Percentiles rank a stretch among this genome's conserved stretches.
Conservation (phyloP, 2,113 vertebrate species). For the Picathartes gymnocephalus region DNA sequence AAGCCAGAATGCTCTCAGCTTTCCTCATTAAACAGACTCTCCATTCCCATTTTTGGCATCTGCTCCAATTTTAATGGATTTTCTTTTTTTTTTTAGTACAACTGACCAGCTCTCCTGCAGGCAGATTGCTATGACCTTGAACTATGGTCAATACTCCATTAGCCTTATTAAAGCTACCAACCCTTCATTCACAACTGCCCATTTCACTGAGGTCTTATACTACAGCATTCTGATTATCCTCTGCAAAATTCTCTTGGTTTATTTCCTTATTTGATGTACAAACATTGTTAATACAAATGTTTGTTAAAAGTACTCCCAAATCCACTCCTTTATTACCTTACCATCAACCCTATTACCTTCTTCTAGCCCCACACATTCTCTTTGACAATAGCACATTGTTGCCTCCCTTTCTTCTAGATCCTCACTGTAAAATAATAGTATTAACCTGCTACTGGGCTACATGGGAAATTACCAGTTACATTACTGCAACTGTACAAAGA, state of each 20-base stretch:
- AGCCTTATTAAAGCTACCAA: not conserved
- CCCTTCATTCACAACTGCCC: not conserved
- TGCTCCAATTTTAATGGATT: not conserved
- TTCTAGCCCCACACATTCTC: not conserved
- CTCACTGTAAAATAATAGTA: not conserved
- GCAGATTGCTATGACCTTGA: not conserved
- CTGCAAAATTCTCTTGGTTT: not conserved
- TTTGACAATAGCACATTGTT: not conserved
- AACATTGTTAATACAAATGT: not conserved
- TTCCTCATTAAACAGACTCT: not conserved
- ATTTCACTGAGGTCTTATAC: not conserved
- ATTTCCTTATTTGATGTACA: not conserved
- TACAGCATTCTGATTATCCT: not conserved
- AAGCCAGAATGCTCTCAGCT: not conserved
- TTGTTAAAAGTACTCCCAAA: not conserved
- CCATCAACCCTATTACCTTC: not conserved
- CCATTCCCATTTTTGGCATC: not conserved
- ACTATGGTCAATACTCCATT: not conserved
- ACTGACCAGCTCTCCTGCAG: not conserved
- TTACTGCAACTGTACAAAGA: not conserved
- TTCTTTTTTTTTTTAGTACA: not conserved
- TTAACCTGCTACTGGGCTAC: not conserved
- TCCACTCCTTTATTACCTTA: not conserved
- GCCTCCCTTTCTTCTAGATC: not conserved
- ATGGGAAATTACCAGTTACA: not conserved